A percentile compares a stretch with the other conserved stretches of the same genome.
Evolutionary conservation across 2,888 invertebrate genomes (phyloP).

Genomic region (Catocala sponsa): DNA sequence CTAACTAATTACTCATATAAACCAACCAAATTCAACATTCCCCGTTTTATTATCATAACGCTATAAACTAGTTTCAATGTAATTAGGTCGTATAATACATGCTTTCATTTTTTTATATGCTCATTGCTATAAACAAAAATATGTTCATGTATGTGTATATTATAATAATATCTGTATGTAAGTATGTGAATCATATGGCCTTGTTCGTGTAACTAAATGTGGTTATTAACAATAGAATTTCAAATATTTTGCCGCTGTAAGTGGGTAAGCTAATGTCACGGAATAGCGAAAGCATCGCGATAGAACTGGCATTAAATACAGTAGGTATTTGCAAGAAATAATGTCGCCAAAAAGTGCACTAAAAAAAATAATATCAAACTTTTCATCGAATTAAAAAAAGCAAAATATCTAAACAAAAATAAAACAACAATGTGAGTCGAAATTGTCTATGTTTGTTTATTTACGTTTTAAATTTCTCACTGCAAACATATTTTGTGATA

Average conservation of each 20-base stretch:
- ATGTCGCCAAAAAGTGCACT: too few species aligned
- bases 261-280: neutral
- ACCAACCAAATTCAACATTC: conserved; percentile 16
- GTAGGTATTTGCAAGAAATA: too few species aligned
- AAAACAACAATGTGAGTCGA: too few species aligned
- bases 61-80: conserved; percentile 32
- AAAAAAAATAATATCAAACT: too few species aligned
- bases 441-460: too few species aligned
- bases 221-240: conserved; percentile 22
- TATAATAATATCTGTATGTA: neutral
- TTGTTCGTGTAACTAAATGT: conserved; percentile 26
- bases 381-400: too few species aligned
- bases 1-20: conserved; percentile 13
- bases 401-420: too few species aligned
- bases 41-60: conserved; percentile 18
- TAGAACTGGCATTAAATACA: too few species aligned
- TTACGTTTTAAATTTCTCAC: too few species aligned
- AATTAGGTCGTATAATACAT: conserved; percentile 25
- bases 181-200: conserved; percentile 29
- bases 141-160: conserved; percentile 18
- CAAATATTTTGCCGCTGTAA: conserved; percentile 4
- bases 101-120: conserved; percentile 35
- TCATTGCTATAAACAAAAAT: conserved; percentile 32
- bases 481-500: too few species aligned
- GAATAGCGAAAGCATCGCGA: too few species aligned